Evolutionary conservation across 2,888 invertebrate genomes (phyloP).

Genomic region (Heteromurus nitidus): DNA sequence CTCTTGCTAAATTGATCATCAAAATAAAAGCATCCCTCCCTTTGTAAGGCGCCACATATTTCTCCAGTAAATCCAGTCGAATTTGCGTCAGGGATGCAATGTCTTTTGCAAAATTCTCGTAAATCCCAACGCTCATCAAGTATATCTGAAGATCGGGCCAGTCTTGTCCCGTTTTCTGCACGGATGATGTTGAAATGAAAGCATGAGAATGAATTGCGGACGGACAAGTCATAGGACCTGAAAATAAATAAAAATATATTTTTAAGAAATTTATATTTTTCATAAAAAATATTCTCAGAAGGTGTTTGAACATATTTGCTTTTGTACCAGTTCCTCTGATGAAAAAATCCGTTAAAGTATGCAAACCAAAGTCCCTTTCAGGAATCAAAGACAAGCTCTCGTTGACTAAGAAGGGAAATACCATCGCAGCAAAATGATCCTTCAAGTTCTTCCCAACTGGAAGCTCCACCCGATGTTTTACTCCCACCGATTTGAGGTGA

Average conservation of each 20-base stretch:
- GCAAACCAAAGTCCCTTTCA: slow-evolving; percentile 62
- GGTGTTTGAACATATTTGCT: neutral
- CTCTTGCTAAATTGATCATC: slow-evolving; percentile 34
- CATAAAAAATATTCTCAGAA: neutral
- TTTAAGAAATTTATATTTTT: too few relatives aligned
- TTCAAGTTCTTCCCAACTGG: neutral
- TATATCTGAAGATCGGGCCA: slow-evolving; percentile 89
- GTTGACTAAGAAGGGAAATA: neutral
- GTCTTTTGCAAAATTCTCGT: slow-evolving; percentile 40
- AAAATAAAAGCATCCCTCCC: slow-evolving; percentile 65
- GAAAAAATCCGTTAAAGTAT: slow-evolving; percentile 62
- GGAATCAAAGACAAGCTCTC: neutral
- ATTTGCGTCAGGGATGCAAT: slow-evolving; percentile 19
- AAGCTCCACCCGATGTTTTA: neutral
- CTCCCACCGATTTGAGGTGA: slow-evolving; percentile 70
- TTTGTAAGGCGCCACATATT: slow-evolving; percentile 32
- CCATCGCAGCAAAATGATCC: neutral
- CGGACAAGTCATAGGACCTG: slow-evolving; percentile 60
- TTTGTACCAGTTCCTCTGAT: slow-evolving; percentile 56
- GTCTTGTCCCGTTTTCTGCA: slow-evolving; percentile 76
- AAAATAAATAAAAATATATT: neutral
- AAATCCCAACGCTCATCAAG: slow-evolving; percentile 75
- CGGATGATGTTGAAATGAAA: slow-evolving; percentile 44
- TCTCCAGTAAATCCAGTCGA: slow-evolving; percentile 24
- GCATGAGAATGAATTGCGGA: slow-evolving; percentile 42